These are phyloP conservation scores for Perca fluviatilis DNA, from an alignment of 2,113 vertebrate genomes.

Conservation along the genomic window DNA sequence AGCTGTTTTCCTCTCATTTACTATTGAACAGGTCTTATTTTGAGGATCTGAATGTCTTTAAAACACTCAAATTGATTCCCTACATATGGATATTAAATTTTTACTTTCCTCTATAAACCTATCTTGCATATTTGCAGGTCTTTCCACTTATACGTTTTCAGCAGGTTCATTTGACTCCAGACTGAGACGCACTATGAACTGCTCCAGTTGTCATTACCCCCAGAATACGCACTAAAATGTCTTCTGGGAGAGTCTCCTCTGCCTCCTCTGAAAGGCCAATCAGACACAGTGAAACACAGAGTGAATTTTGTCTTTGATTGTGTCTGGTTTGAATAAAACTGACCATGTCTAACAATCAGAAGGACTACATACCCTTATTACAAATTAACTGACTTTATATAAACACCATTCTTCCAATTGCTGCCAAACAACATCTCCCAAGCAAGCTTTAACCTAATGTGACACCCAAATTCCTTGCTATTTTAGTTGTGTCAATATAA, in stretches of 20 bases:
- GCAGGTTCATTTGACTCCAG: slow-evolving; percentile 40
- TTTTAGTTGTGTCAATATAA: background rate
- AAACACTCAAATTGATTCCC: background rate
- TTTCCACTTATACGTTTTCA: slow-evolving; percentile 35
- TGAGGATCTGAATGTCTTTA: background rate
- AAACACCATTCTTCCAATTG: background rate
- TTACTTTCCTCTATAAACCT: background rate
- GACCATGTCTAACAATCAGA: slow-evolving; percentile 6
- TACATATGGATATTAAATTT: background rate
- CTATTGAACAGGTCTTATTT: slow-evolving; percentile 20
- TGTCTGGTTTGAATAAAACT: slow-evolving; percentile 2
- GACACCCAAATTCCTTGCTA: background rate
- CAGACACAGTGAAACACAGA: too few relatives aligned
- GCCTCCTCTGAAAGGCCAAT: slow-evolving; percentile 17
- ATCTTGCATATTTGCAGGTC: slow-evolving; percentile 2
- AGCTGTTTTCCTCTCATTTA: slow-evolving; percentile 20
- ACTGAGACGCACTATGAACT: slow-evolving; percentile 8
- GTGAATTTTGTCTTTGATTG: background rate
- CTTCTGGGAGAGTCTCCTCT: slow-evolving; percentile 19
- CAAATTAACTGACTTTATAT: background rate
- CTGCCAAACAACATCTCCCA: background rate
- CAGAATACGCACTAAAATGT: slow-evolving; percentile 32
- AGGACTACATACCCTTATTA: background rate
- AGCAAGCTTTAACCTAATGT: background rate
- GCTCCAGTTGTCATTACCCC: slow-evolving; percentile 36